Evolutionary conservation across 2,113 vertebrate species (phyloP).

Genomic region (Sander lucioperca): DNA sequence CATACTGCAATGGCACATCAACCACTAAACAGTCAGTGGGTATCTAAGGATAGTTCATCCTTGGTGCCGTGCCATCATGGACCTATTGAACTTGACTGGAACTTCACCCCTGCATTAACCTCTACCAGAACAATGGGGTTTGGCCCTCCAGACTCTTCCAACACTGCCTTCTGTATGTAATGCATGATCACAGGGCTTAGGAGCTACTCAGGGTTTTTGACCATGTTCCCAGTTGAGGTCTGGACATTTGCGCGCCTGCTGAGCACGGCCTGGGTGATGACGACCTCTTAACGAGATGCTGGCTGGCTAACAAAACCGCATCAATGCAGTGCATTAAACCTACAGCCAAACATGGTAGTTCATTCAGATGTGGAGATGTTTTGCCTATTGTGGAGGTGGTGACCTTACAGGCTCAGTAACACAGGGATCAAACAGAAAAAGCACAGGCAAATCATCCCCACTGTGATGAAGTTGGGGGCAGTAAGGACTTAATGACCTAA

Average conservation of each 20-base stretch:
- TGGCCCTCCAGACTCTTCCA: background rate
- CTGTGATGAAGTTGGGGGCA: too few species aligned
- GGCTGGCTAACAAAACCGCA: slow-evolving; percentile 6
- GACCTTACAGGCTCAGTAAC: background rate
- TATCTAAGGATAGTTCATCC: background rate
- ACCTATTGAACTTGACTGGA: background rate
- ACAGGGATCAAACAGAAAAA: background rate
- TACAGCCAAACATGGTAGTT: background rate
- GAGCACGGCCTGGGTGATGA: slow-evolving; percentile 10
- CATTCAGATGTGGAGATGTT: background rate
- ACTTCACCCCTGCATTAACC: background rate
- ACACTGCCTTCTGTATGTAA: background rate
- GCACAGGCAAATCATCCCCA: background rate
- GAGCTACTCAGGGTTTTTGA: background rate
- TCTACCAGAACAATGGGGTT: too few species aligned
- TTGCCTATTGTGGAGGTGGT: background rate
- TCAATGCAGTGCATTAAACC: background rate
- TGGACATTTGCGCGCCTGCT: background rate
- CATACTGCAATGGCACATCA: background rate
- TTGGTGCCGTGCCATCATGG: background rate
- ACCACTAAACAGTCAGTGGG: background rate
- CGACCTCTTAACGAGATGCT: background rate
- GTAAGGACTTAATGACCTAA: background rate
- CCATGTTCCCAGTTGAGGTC: slow-evolving; percentile 3
- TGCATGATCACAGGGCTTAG: background rate